Evolutionary conservation across 2,888 invertebrate species (phyloP), one percentile per base, ranked within the genome.

Genomic region (Agonum fuliginosum): DNA sequence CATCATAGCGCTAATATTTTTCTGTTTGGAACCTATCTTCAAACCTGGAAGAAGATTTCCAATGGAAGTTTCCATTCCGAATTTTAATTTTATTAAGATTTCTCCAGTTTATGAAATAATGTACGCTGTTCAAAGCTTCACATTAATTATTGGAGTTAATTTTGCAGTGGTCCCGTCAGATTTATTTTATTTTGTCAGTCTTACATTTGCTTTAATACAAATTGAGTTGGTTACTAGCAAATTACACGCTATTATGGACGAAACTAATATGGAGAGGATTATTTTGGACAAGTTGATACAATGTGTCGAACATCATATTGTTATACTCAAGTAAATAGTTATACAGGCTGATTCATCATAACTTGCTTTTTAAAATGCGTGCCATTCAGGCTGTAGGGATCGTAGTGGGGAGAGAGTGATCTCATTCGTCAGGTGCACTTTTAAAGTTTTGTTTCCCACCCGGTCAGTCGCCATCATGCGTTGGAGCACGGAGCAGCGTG

Each of bases 101-200:
- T 43, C 43, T 10, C 43, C 43, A 6, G n/a, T 43, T 43, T 43
- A 12, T n/a, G 43, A 43, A 43, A 43, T 43, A 43, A 43, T 43
- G n/a, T 43, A 43, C 14, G 4, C 6, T 43, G 2, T 43, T n/a
- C 14, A 43, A 3, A 14, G 12, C 2, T 14, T 43, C 1, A 4
- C 14, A 10, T 14, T 43, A 14, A n/a, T 43, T 3, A 3, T 17
- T 1, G 43, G 43, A 3, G 43, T n/a, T 2, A 5, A 14, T 17
- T 43, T 14, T 6, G 43, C 14, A 2, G 43, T 43, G 6, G 5
- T 2, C 5, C 14, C 14, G 1, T 43, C 43, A 10, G 43, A 43
- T 43, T 14, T 17, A 2, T 10, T 43, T 12, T 43, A 43, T 43
- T 2, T 43, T 3, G n/a, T 43, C 2, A 43, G 43, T 17, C n/a